Evolutionary conservation across 2,888 invertebrate species (phyloP), one percentile per base, ranked within the genome.

Genomic region (Luperina testacea): DNA sequence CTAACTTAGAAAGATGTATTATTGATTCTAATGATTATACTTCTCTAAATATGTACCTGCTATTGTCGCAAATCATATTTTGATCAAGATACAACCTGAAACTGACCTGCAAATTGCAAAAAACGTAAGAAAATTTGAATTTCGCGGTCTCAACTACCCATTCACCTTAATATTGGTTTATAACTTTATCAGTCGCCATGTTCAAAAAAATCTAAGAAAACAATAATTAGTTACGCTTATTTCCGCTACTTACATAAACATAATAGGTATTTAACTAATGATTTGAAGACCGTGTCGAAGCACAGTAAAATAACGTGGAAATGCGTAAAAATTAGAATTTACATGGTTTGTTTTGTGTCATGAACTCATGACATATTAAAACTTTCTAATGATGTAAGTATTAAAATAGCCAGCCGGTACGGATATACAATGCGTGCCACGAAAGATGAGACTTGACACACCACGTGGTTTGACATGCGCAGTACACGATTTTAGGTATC

Each of bases 301-400:
- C 15, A 57, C n/a, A 65, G 38, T n/a, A 57, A 51, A 8, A n/a
- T 51, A 67, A 42, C 27, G 65, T 75, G 57, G 11, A 32, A 75
- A 71, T 81, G 61, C 51, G 51, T 84, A 27, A 51, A 67, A 80
- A 76, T 42, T 72, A 2, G 24, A 71, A 80, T 53, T 75, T 42
- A n/a, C 61, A 59, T 48, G 67, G 45, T 51, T 45, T 45, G 45
- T 45, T 45, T 45, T 38, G 45, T 53, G 68, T 53, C 45, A 63
- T n/a, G n/a, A n/a, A n/a, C n/a, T n/a, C n/a, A n/a, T 45, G 61
- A 13, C 27, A 24, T 75, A 68, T 51, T 27, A 17, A n/a, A 78
- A 61, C 15, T 51, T 75, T 42, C 4, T 63, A 59, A 67, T 32
- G 20, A 32, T 24, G 32, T n/a, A n/a, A n/a, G n/a, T 57, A 57